Conservation (phyloP, 2,888 invertebrate genomes). For the Cantharis rustica region DNA sequence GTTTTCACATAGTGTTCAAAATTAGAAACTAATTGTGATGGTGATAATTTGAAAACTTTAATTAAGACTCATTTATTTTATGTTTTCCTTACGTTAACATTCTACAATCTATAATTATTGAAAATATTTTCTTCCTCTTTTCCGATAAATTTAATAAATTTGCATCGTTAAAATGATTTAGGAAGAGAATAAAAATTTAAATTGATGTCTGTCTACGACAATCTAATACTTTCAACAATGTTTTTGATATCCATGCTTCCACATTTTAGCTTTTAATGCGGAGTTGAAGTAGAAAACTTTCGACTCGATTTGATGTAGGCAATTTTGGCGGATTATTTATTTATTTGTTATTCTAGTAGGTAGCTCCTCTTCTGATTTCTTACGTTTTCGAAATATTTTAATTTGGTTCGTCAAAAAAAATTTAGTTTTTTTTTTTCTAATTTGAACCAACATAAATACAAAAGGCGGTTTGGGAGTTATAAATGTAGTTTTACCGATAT, state of each 20-base stretch:
- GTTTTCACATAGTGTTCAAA: not conserved
- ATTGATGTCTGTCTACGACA: not conserved
- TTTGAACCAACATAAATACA: not conserved
- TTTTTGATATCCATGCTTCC: not conserved
- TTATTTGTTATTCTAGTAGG: not conserved
- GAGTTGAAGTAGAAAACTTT: not conserved
- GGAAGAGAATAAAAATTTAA: not conserved
- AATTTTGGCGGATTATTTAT: not conserved
- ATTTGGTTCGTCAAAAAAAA: no score
- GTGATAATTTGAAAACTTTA: not conserved
- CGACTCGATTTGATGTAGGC: not conserved
- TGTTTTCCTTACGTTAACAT: not conserved
- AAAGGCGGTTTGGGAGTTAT: not conserved
- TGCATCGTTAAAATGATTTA: not conserved
- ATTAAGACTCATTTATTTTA: not conserved
- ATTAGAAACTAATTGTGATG: not conserved
- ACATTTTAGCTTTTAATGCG: not conserved
- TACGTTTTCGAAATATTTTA: no score
- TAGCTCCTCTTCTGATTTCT: not conserved
- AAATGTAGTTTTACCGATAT: not conserved
- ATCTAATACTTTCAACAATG: not conserved
- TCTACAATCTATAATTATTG: not conserved
- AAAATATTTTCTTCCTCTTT: no score
- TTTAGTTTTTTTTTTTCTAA: not conserved
- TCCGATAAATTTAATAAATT: not conserved